phyloP scores from a whole-genome alignment of 1,140 invertebrate genomes.

The Ooceraea biroi region DNA sequence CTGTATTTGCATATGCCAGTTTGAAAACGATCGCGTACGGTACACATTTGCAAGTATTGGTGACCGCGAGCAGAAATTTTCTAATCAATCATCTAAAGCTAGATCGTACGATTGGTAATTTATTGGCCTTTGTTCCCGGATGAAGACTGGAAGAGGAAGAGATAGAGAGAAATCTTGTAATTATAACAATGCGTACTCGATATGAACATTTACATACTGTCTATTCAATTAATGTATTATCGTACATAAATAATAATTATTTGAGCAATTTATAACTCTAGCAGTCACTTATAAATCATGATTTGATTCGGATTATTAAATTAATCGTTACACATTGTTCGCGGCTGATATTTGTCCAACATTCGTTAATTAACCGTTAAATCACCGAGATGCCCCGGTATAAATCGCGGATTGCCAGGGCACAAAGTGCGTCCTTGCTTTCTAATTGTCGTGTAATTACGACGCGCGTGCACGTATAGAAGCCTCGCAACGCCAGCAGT shows the following conservation, averaged over 20 bases:
- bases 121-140: conserved; percentile 21
- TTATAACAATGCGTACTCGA: too few relatives aligned
- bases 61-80: neutral
- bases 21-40: conserved; percentile 4
- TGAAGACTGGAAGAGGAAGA: too few relatives aligned
- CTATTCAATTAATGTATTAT: too few relatives aligned
- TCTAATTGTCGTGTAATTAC: conserved; percentile 77
- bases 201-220: too few relatives aligned
- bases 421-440: conserved; percentile 73
- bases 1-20: conserved; percentile 16
- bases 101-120: neutral
- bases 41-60: neutral
- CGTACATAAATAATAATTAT: too few relatives aligned
- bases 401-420: conserved; percentile 1
- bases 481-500: conserved; percentile 52
- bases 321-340: neutral
- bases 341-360: neutral
- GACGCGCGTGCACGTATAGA: conserved; percentile 21
- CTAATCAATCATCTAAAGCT: neutral
- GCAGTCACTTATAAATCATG: neutral
- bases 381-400: neutral
- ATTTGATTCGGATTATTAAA: neutral
- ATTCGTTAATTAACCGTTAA: conserved; percentile 24
- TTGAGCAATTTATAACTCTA: too few relatives aligned
- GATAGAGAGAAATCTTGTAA: too few relatives aligned